Evolutionary conservation across 2,113 vertebrate genomes (phyloP).

Genomic region (Xyliphius kryptos): DNA sequence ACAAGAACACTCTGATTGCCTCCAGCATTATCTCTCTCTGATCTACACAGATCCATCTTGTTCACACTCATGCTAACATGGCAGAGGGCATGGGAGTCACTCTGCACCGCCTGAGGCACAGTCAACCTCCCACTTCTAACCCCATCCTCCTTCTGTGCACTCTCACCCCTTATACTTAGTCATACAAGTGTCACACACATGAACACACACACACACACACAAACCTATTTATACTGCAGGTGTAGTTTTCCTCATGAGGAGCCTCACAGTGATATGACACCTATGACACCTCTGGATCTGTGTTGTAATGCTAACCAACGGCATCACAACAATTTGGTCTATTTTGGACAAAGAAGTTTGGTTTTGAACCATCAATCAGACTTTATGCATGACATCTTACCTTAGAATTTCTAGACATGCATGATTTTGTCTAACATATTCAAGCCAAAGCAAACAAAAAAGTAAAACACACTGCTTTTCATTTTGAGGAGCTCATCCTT

Average conservation of each 20-base stretch:
- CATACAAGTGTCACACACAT: neutral
- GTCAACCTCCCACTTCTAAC: constrained; percentile 7
- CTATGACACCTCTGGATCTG: constrained; percentile 9
- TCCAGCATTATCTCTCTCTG: constrained; percentile 29
- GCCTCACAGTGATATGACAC: constrained; percentile 9
- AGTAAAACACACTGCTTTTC: neutral
- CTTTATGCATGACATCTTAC: constrained; percentile 34
- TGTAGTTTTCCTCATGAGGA: constrained; percentile 36
- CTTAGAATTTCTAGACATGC: constrained; percentile 28
- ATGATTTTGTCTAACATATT: constrained; percentile 25
- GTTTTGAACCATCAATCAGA: constrained; percentile 33
- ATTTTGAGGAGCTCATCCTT: too few species aligned
- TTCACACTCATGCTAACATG: constrained; percentile 41
- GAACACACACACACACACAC: constrained; percentile 20
- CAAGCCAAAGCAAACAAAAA: constrained; percentile 33
- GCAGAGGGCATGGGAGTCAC: constrained; percentile 23
- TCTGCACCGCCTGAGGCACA: neutral
- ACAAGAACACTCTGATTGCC: neutral
- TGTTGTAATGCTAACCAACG: constrained; percentile 2
- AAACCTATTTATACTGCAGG: constrained; percentile 41
- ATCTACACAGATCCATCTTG: constrained; percentile 37
- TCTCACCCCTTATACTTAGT: neutral
- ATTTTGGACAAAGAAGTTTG: constrained; percentile 3
- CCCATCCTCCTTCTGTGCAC: neutral
- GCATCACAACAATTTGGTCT: neutral